A percentile compares a stretch with the other conserved stretches of the same genome.
Conservation (phyloP, 2,113 vertebrate species). For the Pelmatolapia mariae region DNA sequence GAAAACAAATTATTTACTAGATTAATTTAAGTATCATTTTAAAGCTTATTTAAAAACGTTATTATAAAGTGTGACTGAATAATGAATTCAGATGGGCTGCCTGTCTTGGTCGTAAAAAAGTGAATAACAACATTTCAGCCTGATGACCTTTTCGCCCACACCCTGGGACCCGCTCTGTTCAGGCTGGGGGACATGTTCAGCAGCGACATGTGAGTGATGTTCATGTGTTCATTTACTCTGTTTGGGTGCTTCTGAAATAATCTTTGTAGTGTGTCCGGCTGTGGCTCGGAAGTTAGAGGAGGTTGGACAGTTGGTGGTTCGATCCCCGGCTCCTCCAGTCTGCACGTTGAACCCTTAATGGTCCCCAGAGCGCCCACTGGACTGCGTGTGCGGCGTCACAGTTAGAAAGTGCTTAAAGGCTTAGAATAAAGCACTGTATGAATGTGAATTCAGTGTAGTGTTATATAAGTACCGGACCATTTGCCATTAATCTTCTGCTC, state of each 20-base stretch:
- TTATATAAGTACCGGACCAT: neutral
- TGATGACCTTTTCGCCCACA: neutral
- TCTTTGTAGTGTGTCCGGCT: neutral
- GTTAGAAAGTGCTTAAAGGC: neutral
- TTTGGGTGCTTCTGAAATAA: neutral
- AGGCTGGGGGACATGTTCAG: neutral
- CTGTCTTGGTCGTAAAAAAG: neutral
- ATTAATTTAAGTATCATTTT: neutral
- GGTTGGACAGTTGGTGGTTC: neutral
- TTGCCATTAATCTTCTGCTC: neutral
- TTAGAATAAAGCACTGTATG: neutral
- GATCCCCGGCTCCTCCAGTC: neutral
- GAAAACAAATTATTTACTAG: neutral
- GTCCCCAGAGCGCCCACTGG: neutral
- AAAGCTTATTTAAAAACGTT: neutral
- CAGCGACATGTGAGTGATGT: neutral
- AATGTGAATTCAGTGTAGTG: neutral
- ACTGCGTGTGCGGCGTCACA: neutral
- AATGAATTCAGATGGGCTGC: neutral
- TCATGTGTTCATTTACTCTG: neutral
- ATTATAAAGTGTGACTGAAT: neutral
- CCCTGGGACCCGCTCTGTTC: neutral
- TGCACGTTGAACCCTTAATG: neutral
- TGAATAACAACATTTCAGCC: neutral
- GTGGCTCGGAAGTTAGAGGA: neutral